phyloP scores from a whole-genome alignment of 2,888 invertebrate species.

The Pheosia tremula region DNA sequence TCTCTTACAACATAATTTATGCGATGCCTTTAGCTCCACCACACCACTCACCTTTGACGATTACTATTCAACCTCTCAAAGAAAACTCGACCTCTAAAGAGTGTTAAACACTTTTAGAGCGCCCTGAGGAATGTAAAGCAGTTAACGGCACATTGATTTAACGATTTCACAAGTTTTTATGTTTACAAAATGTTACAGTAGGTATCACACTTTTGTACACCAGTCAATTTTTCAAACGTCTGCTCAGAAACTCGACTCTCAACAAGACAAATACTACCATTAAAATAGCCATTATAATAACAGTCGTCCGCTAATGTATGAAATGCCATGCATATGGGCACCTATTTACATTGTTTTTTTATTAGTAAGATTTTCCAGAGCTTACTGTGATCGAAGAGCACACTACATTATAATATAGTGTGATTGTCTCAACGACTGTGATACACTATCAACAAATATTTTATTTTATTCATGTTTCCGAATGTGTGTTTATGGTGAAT shows the following conservation, averaged over 20 bases:
- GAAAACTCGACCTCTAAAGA: slow-evolving; percentile 59
- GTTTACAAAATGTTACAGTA: slow-evolving; percentile 71
- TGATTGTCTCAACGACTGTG: too few species aligned
- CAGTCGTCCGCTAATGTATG: too few species aligned
- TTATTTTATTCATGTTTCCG: slow-evolving; percentile 15
- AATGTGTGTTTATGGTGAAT: slow-evolving; percentile 23
- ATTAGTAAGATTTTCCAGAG: too few species aligned
- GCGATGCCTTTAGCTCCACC: slow-evolving; percentile 62
- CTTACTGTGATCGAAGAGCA: too few species aligned
- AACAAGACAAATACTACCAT: too few species aligned
- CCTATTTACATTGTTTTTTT: too few species aligned
- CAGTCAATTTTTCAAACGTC: slow-evolving; percentile 58
- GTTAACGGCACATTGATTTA: slow-evolving; percentile 72
- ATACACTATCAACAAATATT: neutral
- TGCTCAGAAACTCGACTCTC: slow-evolving; percentile 46
- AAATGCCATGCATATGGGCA: too few species aligned
- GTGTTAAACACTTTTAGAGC: slow-evolving; percentile 56
- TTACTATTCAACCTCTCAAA: slow-evolving; percentile 60
- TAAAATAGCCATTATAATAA: too few species aligned
- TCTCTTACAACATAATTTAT: slow-evolving; percentile 66
- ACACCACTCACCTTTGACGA: slow-evolving; percentile 76
- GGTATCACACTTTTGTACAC: slow-evolving; percentile 67
- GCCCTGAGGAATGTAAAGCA: slow-evolving; percentile 57
- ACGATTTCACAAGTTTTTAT: slow-evolving; percentile 68
- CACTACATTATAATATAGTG: too few species aligned